Evolutionary conservation across 2,797 vertebrate species (phyloP), one percentile per base, ranked within the genome.

Genomic region (Gymnothorax reevesii): DNA sequence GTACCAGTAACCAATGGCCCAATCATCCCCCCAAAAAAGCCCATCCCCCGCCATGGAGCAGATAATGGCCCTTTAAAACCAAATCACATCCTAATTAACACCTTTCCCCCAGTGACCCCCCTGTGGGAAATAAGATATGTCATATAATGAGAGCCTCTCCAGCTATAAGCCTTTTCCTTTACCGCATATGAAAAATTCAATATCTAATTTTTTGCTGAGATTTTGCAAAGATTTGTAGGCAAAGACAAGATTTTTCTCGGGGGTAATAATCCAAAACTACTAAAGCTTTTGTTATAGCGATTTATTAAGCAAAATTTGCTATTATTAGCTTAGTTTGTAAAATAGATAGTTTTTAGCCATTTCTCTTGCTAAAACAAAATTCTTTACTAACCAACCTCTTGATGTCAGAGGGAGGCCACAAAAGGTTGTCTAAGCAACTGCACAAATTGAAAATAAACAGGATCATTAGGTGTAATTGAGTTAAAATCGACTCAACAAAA

Each of bases 21-120:
- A 83, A 64, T 57, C 86, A 73, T 13, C 82, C 77, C 42, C 86
- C 71, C 62, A 42, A 27, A 49, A 66, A 33, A 54, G 66, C 57
- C 83, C 22, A 17, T n/a, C 80, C 64, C 17, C 64, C 82, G 27
- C 52, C n/a, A 77, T 42, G 20, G 75, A 25, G 60, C 60, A 54
- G 57, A 62, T 42, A 73, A 54, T n/a, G 62, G 54, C 10, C 42
- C 57, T 69, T 49, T 9, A 57, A 54, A 57, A 71, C 83, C 59
- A 8, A 77, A 66, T 60, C 25, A n/a, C 82, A 57, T 73, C 62
- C 64, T 55, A 86, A 86, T 86, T 83, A 86, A 83, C 62, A 73
- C 66, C 69, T 27, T 73, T 64, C 86, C 80, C 54, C 7, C 62
- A 83, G 66, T 71, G 66, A 42, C 33, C 33, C 7, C 49, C 49